These are phyloP conservation scores for Mythimna lalbum DNA, from an alignment of 2,888 invertebrate species.

Conservation along the genomic window DNA sequence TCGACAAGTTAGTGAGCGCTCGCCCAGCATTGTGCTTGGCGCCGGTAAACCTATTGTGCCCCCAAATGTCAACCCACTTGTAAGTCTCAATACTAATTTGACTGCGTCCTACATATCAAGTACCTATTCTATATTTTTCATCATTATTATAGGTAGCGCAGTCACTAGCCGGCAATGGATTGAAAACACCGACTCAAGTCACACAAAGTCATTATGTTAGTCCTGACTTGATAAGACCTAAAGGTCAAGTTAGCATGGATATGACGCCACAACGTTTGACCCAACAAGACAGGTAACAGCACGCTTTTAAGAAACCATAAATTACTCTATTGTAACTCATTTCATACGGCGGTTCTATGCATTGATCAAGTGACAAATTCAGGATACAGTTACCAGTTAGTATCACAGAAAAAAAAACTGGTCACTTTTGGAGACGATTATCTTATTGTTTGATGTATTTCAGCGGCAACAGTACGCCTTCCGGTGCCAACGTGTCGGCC, in stretches of 20 bases:
- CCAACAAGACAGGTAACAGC: conserved; percentile 78
- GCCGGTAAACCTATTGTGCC: conserved; percentile 88
- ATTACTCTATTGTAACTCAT: neutral
- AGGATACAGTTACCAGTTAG: no score
- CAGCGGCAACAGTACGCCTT: conserved; percentile 78
- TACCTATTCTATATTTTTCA: neutral
- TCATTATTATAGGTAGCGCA: conserved; percentile 78
- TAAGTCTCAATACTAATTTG: conserved; percentile 65
- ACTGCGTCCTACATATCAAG: neutral
- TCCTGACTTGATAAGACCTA: conserved; percentile 77
- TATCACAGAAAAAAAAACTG: neutral
- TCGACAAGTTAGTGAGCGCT: conserved; percentile 79
- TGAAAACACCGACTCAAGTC: conserved; percentile 70
- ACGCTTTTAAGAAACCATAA: neutral
- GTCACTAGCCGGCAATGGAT: conserved; percentile 73
- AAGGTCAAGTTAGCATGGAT: conserved; percentile 79
- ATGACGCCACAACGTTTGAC: conserved; percentile 77
- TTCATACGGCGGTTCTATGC: neutral
- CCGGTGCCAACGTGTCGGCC: conserved; percentile 81
- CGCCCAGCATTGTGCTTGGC: conserved; percentile 86
- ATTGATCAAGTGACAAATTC: no score
- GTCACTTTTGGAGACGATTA: neutral
- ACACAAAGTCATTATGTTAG: conserved; percentile 81
- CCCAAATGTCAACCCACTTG: conserved; percentile 83
- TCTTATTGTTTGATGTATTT: conserved; percentile 17